Evolutionary conservation across 2,113 vertebrate genomes (phyloP), one percentile per base, ranked within the genome.

Genomic region (Mustela nigripes): DNA sequence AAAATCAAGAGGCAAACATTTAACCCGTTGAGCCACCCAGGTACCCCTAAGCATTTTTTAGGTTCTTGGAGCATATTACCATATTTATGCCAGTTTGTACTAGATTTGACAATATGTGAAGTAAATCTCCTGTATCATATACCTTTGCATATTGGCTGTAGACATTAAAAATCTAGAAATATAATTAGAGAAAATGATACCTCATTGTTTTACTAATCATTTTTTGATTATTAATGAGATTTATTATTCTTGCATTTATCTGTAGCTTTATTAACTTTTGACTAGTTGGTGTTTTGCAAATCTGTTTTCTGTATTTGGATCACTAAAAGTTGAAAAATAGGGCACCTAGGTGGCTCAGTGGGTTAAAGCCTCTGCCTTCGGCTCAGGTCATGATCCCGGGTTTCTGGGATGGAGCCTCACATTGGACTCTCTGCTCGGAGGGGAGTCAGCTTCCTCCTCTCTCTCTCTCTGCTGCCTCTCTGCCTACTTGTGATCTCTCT

Each of bases 241-340:
- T 80, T 76, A 71, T 86, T 89, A 63, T 76, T 78, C n/a, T 79
- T 58, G 1, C 67, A 48, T 92, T 94, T 80, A 74, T 62, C 88
- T 94, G 39, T 80, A 69, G 58, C 7, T 60, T 33, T 74, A 58
- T 69, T 90, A 91, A 53, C 36, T 60, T 84, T 89, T 48, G 31
- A 96, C n/a, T 60, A 9, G 26, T 24, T 73, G 48, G 21, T 92
- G 12, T 92, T 94, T 89, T 96, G 60, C 7, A 92, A 90, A n/a
- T 58, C 28, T n/a, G 22, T 78, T 93, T 92, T 36, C 50, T 97
- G 9, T 90, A 15, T 62, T 92, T 84, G 58, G n/a, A 19, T 16
- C 50, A 69, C 58, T 89, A 62, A 80, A 91, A 94, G 36, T 56
- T 90, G 42, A 74, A 82, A 86, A 86, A 3, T 21, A 24, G 58